Evolutionary conservation across 30 jellyfish, hydroid and myxozoan species (phyloP).

Genomic region (Chironex yamaguchii): DNA sequence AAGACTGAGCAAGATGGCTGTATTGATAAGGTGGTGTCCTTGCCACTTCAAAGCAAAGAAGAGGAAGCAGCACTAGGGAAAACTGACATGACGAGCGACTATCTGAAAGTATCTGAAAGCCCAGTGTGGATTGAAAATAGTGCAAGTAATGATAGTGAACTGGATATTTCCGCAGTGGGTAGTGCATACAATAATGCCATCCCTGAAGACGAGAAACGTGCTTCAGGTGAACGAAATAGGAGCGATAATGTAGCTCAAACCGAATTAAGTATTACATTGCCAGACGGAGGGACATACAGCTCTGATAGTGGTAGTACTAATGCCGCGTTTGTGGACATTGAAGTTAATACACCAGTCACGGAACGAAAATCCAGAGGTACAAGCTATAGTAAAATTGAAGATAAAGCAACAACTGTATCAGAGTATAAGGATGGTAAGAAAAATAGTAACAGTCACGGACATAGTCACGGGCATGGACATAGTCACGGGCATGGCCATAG

Average conservation of each 20-base stretch:
- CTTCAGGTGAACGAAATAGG: background rate
- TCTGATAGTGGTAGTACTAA: background rate
- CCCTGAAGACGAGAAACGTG: background rate
- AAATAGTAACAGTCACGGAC: background rate
- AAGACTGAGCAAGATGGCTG: background rate
- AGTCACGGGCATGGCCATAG: slow-evolving; percentile 74
- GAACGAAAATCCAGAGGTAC: no score
- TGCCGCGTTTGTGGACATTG: background rate
- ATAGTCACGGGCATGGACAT: background rate
- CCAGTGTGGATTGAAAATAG: no score
- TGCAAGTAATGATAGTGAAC: background rate
- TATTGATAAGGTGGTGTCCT: background rate
- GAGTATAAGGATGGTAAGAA: background rate
- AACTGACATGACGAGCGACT: background rate
- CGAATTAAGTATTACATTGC: background rate
- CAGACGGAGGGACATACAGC: no score
- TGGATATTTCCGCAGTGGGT: background rate
- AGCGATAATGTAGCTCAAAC: background rate
- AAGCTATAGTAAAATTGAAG: no score
- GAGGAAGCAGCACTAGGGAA: background rate
- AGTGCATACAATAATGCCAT: background rate
- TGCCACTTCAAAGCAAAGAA: background rate
- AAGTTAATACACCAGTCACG: no score
- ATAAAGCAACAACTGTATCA: background rate
- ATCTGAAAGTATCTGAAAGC: background rate